Conservation (phyloP, 2,888 invertebrate species). For the Drosophila prostipennis region DNA sequence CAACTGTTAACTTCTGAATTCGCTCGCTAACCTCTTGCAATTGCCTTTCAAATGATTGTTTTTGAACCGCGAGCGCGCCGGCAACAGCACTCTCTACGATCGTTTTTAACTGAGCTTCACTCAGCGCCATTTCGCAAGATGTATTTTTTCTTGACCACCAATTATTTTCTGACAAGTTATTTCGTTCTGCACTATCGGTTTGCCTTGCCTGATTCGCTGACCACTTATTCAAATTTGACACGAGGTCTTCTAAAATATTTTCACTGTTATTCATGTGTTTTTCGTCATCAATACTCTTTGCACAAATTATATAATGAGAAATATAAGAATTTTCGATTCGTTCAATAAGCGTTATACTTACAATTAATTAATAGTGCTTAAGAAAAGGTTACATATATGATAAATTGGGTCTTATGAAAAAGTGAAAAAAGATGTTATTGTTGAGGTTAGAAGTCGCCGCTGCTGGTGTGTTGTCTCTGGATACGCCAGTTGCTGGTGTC, state of each 20-base stretch:
- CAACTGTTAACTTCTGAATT: neutral
- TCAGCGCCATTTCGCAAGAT: neutral
- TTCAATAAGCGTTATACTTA: constrained; percentile 2
- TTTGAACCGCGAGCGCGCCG: neutral
- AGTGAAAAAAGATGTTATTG: neutral
- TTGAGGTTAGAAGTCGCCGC: neutral
- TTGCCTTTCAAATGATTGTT: constrained; percentile 1
- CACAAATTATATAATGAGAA: neutral
- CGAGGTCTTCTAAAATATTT: neutral
- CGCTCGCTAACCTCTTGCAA: neutral
- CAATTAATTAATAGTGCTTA: neutral
- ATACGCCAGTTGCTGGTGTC: neutral
- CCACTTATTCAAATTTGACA: constrained; percentile 3
- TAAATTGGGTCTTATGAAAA: constrained; percentile 1
- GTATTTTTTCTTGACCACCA: constrained; percentile 1
- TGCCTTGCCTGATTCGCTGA: neutral
- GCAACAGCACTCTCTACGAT: neutral
- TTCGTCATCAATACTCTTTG: constrained; percentile 2
- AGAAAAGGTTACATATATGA: neutral
- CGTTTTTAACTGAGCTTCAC: neutral
- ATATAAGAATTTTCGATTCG: neutral
- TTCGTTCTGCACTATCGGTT: neutral
- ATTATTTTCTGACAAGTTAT: constrained; percentile 2
- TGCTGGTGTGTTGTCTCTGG: constrained; percentile 5
- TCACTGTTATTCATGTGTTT: constrained; percentile 1